These are phyloP conservation scores for Leiothrix lutea DNA, from an alignment of 2,113 vertebrate species.

Conservation along the genomic window DNA sequence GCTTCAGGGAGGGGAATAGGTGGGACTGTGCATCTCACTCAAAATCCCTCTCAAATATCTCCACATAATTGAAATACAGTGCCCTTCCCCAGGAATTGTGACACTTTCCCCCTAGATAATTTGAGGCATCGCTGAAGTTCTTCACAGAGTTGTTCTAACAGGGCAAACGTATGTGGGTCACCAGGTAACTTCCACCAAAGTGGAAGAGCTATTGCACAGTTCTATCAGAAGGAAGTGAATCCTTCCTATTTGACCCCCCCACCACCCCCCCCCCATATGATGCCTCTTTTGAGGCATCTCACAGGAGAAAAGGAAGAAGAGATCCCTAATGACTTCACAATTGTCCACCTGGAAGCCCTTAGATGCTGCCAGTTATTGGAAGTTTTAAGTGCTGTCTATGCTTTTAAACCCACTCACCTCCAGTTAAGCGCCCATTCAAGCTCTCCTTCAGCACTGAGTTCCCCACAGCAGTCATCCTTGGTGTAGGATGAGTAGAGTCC, in stretches of 20 bases:
- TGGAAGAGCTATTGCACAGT: not conserved
- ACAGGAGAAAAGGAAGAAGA: not conserved
- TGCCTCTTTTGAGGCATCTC: not conserved
- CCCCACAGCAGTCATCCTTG: not conserved
- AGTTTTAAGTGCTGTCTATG: not conserved
- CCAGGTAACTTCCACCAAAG: not conserved
- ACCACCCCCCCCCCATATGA: not conserved
- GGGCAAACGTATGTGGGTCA: not conserved
- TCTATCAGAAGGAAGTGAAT: not conserved
- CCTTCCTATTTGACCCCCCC: not conserved
- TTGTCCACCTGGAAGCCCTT: not conserved
- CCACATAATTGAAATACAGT: not conserved
- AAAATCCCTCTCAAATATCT: slow-evolving; percentile 16
- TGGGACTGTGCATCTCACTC: slow-evolving; percentile 13
- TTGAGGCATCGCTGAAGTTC: not conserved
- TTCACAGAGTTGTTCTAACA: not conserved
- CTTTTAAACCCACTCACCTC: not conserved
- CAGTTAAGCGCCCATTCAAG: not conserved
- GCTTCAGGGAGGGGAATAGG: slow-evolving; percentile 57
- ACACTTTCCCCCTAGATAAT: not conserved
- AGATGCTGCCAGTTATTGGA: not conserved
- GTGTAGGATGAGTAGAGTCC: not conserved
- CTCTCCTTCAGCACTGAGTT: not conserved
- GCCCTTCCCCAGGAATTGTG: not conserved
- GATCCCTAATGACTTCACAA: not conserved